These are phyloP conservation scores for Strigamia crassipes DNA, from an alignment of 2,888 invertebrate genomes.

Conservation along the genomic window DNA sequence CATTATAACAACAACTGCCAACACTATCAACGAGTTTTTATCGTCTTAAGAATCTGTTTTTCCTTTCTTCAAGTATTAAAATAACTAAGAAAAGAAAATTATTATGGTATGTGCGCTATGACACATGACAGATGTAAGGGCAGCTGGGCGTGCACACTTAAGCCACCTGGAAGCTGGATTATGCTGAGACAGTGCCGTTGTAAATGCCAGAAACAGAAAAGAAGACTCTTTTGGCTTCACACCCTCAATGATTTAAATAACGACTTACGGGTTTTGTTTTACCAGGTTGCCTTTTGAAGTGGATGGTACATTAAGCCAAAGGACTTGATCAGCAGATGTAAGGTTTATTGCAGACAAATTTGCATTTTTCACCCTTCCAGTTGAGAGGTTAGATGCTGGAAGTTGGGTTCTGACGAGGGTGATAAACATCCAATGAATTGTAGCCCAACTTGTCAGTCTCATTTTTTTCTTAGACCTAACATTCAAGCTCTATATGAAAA, in stretches of 20 bases:
- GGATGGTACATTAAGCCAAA: slow-evolving; percentile 26
- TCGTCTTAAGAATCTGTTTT: background rate
- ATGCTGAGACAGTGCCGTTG: slow-evolving; percentile 10
- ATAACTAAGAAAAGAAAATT: background rate
- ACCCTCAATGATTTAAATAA: slow-evolving; percentile 12
- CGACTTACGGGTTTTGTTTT: slow-evolving; percentile 40
- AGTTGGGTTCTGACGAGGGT: slow-evolving; percentile 14
- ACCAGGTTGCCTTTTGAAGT: background rate
- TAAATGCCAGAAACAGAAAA: slow-evolving; percentile 7
- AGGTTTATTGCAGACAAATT: slow-evolving; percentile 2
- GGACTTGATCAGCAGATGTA: slow-evolving; percentile 43
- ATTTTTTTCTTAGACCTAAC: slow-evolving; percentile 36
- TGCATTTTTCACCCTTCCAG: background rate
- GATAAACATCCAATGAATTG: slow-evolving; percentile 28
- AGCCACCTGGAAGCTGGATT: slow-evolving; percentile 35
- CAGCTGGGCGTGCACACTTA: slow-evolving; percentile 19
- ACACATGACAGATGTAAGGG: slow-evolving; percentile 35
- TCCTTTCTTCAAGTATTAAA: background rate
- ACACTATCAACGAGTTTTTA: background rate
- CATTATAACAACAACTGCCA: background rate
- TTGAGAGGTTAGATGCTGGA: background rate
- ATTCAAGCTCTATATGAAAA: slow-evolving; percentile 5
- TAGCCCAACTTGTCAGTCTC: slow-evolving; percentile 31
- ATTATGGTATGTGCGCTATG: slow-evolving; percentile 10
- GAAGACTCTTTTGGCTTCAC: background rate